Base-by-base conservation (phyloP, 2,797 vertebrate genomes). In the Phataginus tricuspis region DNA sequence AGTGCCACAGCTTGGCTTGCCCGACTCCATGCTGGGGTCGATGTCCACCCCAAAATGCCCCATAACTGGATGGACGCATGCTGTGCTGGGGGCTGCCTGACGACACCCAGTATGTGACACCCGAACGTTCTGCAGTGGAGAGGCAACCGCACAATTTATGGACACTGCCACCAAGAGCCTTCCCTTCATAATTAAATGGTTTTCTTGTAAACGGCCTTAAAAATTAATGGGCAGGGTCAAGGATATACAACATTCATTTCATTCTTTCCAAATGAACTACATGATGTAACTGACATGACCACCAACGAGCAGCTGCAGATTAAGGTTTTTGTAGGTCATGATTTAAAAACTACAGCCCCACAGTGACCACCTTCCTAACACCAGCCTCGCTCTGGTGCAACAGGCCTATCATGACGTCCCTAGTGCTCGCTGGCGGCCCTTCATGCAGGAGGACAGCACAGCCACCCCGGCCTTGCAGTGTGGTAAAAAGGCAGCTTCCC, bases 181-280 rank as follows among this genome's bases (percentile, higher is more conserved):
- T 53, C 64, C 31, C 57, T 72, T 49, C 39, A 37, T 66, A 23
- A 31, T 51, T 51, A 51, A 21, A 57, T 23, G 53, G 83, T 68
- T 94, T 95, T 74, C 78, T 86, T 63, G 27, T 82, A 93, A 94
- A 80, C 37, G 57, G 66, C 16, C 59, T 94, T 68, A 45, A 66
- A 29, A 82, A 83, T 72, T 45, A 86, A 94, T 49, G 61, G 64
- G 64, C 63, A 55, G 37, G 39, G 51, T 74, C 63, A 9, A 74
- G 51, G 82, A 34, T 15, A 78, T 21, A 66, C 34, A 82, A 69
- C 83, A 89, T 86, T 78, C 90, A 91, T 45, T 68, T 72, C 90
- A 93, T 86, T 91, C 96, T 82, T 87, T 94, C 74, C 74, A 31
- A 72, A 90, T 53, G 75, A 84, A 90, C 59, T 53, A 53, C 25